Conservation (phyloP, 2,888 invertebrate species). For the Alcis repandata region DNA sequence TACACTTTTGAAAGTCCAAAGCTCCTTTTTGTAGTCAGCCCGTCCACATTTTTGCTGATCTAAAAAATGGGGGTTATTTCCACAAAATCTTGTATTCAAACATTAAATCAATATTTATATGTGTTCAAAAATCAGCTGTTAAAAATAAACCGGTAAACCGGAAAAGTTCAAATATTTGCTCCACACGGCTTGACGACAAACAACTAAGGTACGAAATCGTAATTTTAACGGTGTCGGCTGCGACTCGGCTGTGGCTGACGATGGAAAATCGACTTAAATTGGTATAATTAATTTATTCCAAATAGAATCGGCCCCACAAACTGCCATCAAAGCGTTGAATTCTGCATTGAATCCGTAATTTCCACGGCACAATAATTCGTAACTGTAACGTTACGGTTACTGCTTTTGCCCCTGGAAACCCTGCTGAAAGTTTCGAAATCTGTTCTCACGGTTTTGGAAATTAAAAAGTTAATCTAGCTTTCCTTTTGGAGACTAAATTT, state of each 20-base stretch:
- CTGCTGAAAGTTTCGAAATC: slow-evolving; percentile 56
- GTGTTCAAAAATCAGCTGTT: neutral
- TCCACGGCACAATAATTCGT: slow-evolving; percentile 84
- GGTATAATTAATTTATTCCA: slow-evolving; percentile 84
- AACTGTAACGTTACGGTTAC: slow-evolving; percentile 78
- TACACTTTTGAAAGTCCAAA: neutral
- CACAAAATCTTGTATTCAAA: slow-evolving; percentile 1
- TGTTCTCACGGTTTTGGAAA: slow-evolving; percentile 80
- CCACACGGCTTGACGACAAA: slow-evolving; percentile 61
- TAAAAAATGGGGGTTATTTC: too few species aligned
- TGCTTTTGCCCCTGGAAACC: slow-evolving; percentile 63
- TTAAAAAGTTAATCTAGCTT: slow-evolving; percentile 72
- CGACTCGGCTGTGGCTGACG: slow-evolving; percentile 63
- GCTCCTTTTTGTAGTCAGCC: neutral
- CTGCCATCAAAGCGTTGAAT: slow-evolving; percentile 77
- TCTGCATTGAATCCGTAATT: slow-evolving; percentile 84
- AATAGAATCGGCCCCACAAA: slow-evolving; percentile 78
- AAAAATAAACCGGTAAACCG: slow-evolving; percentile 17
- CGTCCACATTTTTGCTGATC: neutral
- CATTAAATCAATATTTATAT: neutral
- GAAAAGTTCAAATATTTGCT: slow-evolving; percentile 46
- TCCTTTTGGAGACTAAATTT: slow-evolving; percentile 66
- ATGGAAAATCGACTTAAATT: slow-evolving; percentile 78
- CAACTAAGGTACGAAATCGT: slow-evolving; percentile 69
- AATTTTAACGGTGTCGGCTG: slow-evolving; percentile 75